Evolutionary conservation across 2,113 vertebrate genomes (phyloP).

Genomic region (Corvus moneduloides): DNA sequence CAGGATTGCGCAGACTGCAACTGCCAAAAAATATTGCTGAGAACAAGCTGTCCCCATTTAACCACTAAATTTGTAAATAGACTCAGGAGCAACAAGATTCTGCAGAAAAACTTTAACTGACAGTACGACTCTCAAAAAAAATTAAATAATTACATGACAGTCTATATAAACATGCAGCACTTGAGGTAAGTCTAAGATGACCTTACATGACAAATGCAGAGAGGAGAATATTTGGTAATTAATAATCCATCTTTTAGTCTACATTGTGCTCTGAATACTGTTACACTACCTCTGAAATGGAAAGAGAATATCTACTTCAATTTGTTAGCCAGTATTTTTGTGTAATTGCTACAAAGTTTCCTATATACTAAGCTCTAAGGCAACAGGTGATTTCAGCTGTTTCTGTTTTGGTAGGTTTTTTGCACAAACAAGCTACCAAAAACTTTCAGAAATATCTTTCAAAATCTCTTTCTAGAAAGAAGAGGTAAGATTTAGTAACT

Average conservation of each 20-base stretch:
- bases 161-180: neutral
- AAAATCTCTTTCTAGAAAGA: neutral
- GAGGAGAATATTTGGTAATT: neutral
- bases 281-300: neutral
- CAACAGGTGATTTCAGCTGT: neutral
- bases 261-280: neutral
- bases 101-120: neutral
- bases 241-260: neutral
- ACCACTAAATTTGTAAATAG: neutral
- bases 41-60: neutral
- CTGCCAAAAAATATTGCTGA: neutral
- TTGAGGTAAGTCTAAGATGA: neutral
- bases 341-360: neutral
- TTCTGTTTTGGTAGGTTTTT: neutral
- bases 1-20: neutral
- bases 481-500: neutral
- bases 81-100: neutral
- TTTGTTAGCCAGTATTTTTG: neutral
- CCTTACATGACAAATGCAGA: neutral
- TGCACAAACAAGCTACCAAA: neutral
- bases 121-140: neutral
- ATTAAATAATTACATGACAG: neutral
- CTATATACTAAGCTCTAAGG: neutral
- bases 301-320: neutral
- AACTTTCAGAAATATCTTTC: neutral